A percentile compares a stretch with the other conserved stretches of the same genome.
These are phyloP conservation scores for Rallus crepitans DNA, from an alignment of 2,797 vertebrate species.

Conservation along the genomic window DNA sequence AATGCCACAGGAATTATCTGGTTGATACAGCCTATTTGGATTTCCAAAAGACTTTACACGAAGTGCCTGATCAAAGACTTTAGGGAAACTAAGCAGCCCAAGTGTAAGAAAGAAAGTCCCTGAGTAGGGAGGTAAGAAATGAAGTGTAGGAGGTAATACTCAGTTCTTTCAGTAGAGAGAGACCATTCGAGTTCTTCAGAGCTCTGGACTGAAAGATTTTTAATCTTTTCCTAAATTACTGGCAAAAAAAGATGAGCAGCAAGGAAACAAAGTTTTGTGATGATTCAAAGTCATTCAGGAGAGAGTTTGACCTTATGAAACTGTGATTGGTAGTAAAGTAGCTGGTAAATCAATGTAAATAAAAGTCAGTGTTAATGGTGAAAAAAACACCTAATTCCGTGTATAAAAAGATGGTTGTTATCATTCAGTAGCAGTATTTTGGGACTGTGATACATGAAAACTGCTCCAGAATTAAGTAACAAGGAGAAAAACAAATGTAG, in stretches of 20 bases:
- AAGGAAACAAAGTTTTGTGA: neutral
- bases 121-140: neutral
- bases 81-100: neutral
- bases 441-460: neutral
- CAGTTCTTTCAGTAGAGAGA: neutral
- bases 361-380: neutral
- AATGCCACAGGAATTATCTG: neutral
- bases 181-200: neutral
- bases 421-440: neutral
- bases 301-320: neutral
- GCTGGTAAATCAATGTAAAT: neutral
- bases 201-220: neutral
- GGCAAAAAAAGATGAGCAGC: neutral
- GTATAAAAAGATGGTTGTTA: neutral
- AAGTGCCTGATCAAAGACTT: neutral
- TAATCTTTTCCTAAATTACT: neutral
- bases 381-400: neutral
- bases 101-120: neutral
- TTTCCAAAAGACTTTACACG: neutral
- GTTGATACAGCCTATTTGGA: neutral
- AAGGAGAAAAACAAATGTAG: neutral
- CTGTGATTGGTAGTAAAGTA: neutral
- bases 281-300: neutral
- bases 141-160: neutral
- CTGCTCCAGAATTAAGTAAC: neutral